Evolutionary conservation across 64 coral and sea anemone genomes (phyloP).

Genomic region (Trachythela sp.): DNA sequence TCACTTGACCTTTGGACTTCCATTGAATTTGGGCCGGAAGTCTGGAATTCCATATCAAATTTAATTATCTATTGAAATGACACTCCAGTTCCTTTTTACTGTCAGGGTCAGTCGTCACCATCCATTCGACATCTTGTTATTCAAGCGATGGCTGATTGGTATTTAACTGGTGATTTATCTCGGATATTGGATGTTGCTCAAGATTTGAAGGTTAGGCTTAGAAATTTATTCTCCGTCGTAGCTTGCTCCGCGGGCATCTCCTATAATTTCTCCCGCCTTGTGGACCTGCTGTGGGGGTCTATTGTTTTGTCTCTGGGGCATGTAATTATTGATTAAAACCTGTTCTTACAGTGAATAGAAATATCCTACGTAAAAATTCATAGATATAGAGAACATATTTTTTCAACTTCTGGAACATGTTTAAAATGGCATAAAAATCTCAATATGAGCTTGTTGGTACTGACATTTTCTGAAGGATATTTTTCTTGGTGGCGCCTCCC

Average conservation of each 20-base stretch:
- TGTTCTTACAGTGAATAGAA: too few relatives aligned
- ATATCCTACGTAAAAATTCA: too few relatives aligned
- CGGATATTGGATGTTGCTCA: conserved; percentile 94
- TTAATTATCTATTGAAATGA: background rate
- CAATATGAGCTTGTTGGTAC: too few relatives aligned
- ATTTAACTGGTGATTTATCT: conserved; percentile 86
- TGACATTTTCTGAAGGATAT: too few relatives aligned
- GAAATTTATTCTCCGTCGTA: background rate
- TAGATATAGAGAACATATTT: too few relatives aligned
- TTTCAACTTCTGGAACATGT: too few relatives aligned
- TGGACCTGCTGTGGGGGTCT: too few relatives aligned
- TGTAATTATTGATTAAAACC: too few relatives aligned
- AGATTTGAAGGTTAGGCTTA: conserved; percentile 68
- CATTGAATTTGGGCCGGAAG: background rate
- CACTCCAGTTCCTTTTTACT: background rate
- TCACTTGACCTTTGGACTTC: too few relatives aligned
- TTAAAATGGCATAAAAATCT: too few relatives aligned
- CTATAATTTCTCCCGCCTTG: background rate
- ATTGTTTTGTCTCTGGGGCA: too few relatives aligned
- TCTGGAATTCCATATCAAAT: background rate
- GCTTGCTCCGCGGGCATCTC: background rate
- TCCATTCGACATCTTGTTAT: conserved; percentile 94
- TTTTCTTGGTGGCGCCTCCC: too few relatives aligned
- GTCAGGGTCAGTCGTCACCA: conserved; percentile 68
- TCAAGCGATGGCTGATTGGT: conserved; percentile 99